These are phyloP conservation scores for Microchirus variegatus DNA, from an alignment of 2,797 vertebrate species.

Conservation along the genomic window DNA sequence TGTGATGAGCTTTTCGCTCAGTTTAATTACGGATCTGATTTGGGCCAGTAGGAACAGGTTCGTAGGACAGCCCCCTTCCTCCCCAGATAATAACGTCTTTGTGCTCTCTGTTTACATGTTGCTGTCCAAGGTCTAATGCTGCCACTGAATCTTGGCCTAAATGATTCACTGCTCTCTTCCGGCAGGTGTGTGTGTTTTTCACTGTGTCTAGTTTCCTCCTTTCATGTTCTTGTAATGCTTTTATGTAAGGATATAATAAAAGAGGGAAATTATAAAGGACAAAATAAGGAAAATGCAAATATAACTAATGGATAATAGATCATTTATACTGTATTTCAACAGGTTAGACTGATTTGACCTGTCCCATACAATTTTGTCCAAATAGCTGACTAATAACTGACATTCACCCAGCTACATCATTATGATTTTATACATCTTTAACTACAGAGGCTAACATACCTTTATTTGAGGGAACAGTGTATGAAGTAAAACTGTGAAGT, in stretches of 20 bases:
- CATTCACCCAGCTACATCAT: no score
- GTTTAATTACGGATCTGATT: not conserved
- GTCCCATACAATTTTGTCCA: no score
- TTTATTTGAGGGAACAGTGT: no score
- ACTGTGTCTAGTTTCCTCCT: no score
- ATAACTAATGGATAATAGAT: not conserved
- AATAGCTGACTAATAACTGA: no score
- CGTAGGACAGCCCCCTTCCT: conserved; percentile 21
- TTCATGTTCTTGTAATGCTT: not conserved
- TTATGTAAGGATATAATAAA: conserved; percentile 10
- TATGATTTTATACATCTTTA: no score
- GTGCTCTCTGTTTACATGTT: conserved; percentile 49
- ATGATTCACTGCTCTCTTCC: conserved; percentile 16
- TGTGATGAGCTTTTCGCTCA: not conserved
- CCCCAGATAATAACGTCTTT: conserved; percentile 49
- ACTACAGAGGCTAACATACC: no score
- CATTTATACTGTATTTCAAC: not conserved
- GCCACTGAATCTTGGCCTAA: conserved; percentile 2
- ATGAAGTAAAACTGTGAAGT: no score
- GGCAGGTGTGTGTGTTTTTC: conserved; percentile 44
- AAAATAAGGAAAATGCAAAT: not conserved
- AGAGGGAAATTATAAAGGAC: conserved; percentile 1
- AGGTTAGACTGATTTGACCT: not conserved
- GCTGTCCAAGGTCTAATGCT: conserved; percentile 25
- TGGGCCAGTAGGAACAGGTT: conserved; percentile 35